Evolutionary conservation across 2,113 vertebrate species (phyloP), one percentile per base, ranked within the genome.

Genomic region (Caranx melampygus): DNA sequence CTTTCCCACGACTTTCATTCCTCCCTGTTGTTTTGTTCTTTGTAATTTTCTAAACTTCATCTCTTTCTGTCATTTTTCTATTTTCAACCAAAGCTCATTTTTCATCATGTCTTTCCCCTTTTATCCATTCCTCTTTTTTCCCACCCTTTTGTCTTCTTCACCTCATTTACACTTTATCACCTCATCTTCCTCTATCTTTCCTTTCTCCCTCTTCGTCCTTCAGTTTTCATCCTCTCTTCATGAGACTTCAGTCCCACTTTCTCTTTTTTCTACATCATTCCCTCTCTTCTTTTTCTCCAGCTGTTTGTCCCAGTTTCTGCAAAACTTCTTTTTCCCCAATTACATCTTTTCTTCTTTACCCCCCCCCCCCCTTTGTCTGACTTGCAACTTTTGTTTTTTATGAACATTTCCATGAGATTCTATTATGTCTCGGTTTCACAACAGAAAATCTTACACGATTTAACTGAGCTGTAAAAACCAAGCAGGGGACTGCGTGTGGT

Each of bases 391-490:
- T 72, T 67, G n/a, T 57, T 72, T 45, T 67, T 80, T 55, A 55
- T 64, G 16, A 71, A 67, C 12, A 20, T 84, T 81, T 80, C 64
- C 79, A 71, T 55, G 18, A 49, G 16, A 78, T 65, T 70, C 64
- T 74, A 49, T 81, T 55, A 74, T 64, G 31, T 59, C 55, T 69
- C 58, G 61, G 58, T 62, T 40, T 42, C n/a, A 78, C 35, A 75
- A 67, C 49, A 73, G 18, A 72, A 82, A 35, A 35, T 15, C n/a
- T 66, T 70, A 54, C 35, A 61, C 33, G 40, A 16, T 45, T 80
- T 37, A 63, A 78, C 59, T 85, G 63, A 63, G 45, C 55, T 52
- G 66, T 79, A 75, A 76, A 83, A 82, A 51, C 37, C 61, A 51
- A 79, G 51, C n/a, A 72, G 34, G 16, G 73, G 42, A 59, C 42